Evolutionary conservation across 2,113 vertebrate species (phyloP).

Genomic region (Bos taurus): ARS-UCD2.0 NC_037335.1:54562501-54563000

Average conservation of each 20-base stretch:
- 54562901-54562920: neutral
- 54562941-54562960: neutral
- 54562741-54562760: neutral
- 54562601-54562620: neutral
- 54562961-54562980: neutral
- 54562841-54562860: neutral
- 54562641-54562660: neutral
- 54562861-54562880: neutral
- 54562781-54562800: neutral
- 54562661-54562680: neutral
- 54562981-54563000: neutral
- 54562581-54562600: neutral
- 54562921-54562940: neutral
- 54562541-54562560: neutral
- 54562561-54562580: neutral
- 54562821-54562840: neutral
- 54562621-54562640: conserved; percentile 1
- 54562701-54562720: neutral
- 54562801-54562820: neutral
- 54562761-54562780: neutral
- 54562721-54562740: neutral
- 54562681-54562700: neutral
- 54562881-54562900: neutral
- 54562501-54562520: neutral
- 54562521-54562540: neutral